These are phyloP conservation scores for Montipora capitata DNA, from an alignment of 92 coral and sea anemone species.

Conservation along the genomic window DNA sequence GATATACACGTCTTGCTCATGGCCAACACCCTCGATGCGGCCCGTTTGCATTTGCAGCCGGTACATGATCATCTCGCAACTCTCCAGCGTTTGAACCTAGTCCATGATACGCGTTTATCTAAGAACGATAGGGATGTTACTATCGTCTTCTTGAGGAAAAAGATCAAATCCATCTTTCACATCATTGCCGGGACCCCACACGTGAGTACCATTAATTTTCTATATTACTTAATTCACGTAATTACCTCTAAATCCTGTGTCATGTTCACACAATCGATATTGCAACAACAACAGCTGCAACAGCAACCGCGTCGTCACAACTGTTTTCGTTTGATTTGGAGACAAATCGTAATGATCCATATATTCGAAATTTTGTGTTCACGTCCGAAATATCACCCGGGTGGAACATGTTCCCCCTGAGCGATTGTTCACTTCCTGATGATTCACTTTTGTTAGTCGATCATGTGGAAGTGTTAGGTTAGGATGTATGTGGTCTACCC, in stretches of 20 bases:
- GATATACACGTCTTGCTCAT: constrained; percentile 9
- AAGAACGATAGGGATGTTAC: neutral
- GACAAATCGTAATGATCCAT: neutral
- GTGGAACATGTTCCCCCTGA: neutral
- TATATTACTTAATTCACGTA: no score
- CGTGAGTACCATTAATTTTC: constrained; percentile 6
- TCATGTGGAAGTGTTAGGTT: neutral
- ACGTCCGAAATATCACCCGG: neutral
- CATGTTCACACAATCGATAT: no score
- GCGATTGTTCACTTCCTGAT: neutral
- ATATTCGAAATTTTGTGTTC: neutral
- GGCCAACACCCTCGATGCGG: constrained; percentile 20
- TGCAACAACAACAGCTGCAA: neutral
- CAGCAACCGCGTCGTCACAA: neutral
- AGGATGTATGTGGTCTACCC: neutral
- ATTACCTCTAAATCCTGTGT: no score
- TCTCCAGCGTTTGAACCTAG: neutral
- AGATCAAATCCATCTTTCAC: constrained; percentile 13
- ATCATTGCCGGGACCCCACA: constrained; percentile 18
- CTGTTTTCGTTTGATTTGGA: constrained; percentile 10
- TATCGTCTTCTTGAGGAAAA: neutral
- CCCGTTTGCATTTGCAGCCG: constrained; percentile 8
- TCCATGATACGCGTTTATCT: neutral
- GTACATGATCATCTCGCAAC: neutral
- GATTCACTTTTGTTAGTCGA: neutral